Evolutionary conservation across 2,113 vertebrate genomes (phyloP).

Genomic region (Bubo scandiacus): DNA sequence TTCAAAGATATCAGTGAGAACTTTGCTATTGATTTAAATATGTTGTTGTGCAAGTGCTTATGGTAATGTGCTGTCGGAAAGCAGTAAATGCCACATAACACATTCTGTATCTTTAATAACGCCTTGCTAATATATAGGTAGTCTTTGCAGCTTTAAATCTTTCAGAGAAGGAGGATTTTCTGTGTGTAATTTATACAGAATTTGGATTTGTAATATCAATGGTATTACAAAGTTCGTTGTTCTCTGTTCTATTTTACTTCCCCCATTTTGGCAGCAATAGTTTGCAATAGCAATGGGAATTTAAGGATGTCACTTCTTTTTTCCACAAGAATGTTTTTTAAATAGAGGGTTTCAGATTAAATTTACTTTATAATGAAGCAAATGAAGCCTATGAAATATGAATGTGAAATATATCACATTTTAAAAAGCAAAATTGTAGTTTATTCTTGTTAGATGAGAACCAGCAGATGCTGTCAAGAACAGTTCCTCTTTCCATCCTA

Average conservation of each 20-base stretch:
- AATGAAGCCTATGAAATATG: neutral
- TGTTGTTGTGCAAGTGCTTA: neutral
- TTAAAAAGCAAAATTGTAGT: neutral
- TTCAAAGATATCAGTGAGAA: neutral
- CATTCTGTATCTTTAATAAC: neutral
- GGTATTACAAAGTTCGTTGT: neutral
- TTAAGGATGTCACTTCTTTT: neutral
- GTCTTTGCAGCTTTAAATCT: neutral
- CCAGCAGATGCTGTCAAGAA: neutral
- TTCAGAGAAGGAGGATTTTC: neutral
- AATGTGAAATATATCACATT: neutral
- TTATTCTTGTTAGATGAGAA: neutral
- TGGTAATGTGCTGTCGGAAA: neutral
- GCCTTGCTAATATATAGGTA: neutral
- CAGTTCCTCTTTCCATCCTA: neutral
- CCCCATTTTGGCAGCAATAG: neutral
- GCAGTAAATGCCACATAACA: neutral
- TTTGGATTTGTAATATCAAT: neutral
- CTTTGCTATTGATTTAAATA: neutral
- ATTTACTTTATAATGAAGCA: neutral
- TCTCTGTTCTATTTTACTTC: neutral
- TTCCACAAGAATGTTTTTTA: neutral
- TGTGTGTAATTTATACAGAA: neutral
- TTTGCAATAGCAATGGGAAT: neutral
- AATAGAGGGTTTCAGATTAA: neutral